Evolutionary conservation across 2,888 invertebrate species (phyloP).

Genomic region (Leptarthrus brevirostris): DNA sequence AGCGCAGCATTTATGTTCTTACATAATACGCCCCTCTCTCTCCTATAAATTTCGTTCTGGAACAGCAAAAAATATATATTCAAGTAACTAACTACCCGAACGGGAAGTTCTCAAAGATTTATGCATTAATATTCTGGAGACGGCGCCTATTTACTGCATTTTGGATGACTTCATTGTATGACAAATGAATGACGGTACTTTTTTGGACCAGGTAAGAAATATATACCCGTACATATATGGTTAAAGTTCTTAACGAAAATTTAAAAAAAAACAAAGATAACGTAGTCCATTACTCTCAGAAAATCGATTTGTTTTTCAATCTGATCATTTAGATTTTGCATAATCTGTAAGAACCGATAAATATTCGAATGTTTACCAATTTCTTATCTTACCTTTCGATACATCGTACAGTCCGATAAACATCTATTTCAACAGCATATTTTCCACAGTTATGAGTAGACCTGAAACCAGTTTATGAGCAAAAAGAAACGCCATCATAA

Average conservation of each 20-base stretch:
- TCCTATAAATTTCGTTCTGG: no score
- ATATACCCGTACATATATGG: no score
- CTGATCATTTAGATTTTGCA: not conserved
- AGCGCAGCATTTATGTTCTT: no score
- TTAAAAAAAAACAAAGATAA: no score
- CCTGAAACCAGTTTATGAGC: constrained; percentile 31
- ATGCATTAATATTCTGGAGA: constrained; percentile 10
- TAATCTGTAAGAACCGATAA: not conserved
- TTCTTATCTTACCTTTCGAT: constrained; percentile 23
- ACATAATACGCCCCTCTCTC: no score
- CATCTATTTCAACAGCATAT: constrained; percentile 17
- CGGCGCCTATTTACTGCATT: constrained; percentile 21
- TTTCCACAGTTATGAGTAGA: constrained; percentile 2
- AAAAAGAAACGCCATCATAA: constrained; percentile 40
- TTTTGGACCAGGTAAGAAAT: no score
- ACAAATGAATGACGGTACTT: no score
- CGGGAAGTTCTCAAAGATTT: constrained; percentile 16
- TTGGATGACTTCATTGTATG: constrained; percentile 14
- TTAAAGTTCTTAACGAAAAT: no score
- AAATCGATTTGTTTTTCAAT: not conserved
- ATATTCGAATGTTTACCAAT: constrained; percentile 2
- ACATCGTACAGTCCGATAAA: constrained; percentile 20
- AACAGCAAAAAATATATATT: not conserved
- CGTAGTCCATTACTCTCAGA: no score
- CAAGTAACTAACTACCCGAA: not conserved